Base-by-base conservation (phyloP, 2,888 invertebrate genomes). In the Pandemis corylana region DNA sequence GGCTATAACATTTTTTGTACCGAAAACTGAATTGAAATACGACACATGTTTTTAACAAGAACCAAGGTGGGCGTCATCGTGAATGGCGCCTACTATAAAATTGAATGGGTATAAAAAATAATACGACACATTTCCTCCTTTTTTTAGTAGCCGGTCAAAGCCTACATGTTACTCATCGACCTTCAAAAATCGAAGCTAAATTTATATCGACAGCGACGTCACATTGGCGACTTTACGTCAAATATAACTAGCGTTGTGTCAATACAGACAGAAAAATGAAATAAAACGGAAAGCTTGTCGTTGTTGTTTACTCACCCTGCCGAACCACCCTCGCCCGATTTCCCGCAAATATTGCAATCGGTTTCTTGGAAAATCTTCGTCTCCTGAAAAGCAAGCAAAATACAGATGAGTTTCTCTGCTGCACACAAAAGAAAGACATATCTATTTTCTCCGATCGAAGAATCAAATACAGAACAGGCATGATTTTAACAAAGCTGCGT, bases 311-410 rank as follows among this genome's bases (percentile, higher is more conserved):
- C 89, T 88, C 85, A 96, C 96, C 87, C 95, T 96, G 71, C 98
- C 98, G 90, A 98, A 98, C 97, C 98, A 98, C 61, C 98, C 97
- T 78, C 96, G 95, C 2, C 97, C 97, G 76, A 98, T 95, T 91
- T 98, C 97, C 83, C 96, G 95, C 15, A 98, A 95, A 89, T 98
- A 98, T 87, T 97, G 97, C 80, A 98, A 90, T 84, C 96, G 96
- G 82, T 95, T 96, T 79, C 98, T 95, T 0, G 97, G 96, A 83
- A 97, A 96, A 86, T 97, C 96, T 77, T 94, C 95, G 49, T 85
- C 90, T 56, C 87, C 93, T 94, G 87, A 15, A 89, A 76, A 74
- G 79, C 81, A 77, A 78, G 79, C 44, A 67, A 75, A 72, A 68
- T 68, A 73, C 69, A 69, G n/a, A 69, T 59, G 42, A 59, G 56